Percentiles rank a stretch among this genome's conserved stretches.
Conservation (phyloP, 2,797 vertebrate genomes). For the Crax fasciolata region DNA sequence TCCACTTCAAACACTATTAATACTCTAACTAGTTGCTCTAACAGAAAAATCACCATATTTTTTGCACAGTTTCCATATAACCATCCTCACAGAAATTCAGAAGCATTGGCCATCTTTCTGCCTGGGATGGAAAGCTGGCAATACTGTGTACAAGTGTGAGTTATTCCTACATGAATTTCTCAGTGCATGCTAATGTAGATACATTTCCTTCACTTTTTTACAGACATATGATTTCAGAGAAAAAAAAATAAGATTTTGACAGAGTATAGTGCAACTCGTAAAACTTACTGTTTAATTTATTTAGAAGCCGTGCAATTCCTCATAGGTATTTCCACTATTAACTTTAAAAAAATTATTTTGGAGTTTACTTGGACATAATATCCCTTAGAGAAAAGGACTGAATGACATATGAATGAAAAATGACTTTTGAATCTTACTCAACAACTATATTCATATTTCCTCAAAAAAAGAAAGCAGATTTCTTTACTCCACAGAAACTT, state of each 20-base stretch:
- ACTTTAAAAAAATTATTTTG: neutral
- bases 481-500: neutral
- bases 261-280: neutral
- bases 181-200: neutral
- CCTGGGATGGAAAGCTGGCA: accelerated
- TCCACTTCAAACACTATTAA: neutral
- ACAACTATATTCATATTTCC: neutral
- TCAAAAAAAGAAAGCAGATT: neutral
- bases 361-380: neutral
- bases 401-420: neutral
- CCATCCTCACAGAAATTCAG: neutral
- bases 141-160: accelerated
- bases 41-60: neutral
- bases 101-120: neutral
- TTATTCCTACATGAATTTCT: neutral
- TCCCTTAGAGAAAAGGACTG: neutral
- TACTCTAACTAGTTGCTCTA: neutral
- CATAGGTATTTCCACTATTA: neutral
- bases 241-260: neutral
- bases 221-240: neutral
- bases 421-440: neutral
- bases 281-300: neutral
- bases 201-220: neutral
- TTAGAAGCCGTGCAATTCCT: neutral
- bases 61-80: neutral